A percentile compares a stretch with the other conserved stretches of the same genome.
Conservation (phyloP, 2,888 invertebrate species). For the Stramonita haemastoma region DNA sequence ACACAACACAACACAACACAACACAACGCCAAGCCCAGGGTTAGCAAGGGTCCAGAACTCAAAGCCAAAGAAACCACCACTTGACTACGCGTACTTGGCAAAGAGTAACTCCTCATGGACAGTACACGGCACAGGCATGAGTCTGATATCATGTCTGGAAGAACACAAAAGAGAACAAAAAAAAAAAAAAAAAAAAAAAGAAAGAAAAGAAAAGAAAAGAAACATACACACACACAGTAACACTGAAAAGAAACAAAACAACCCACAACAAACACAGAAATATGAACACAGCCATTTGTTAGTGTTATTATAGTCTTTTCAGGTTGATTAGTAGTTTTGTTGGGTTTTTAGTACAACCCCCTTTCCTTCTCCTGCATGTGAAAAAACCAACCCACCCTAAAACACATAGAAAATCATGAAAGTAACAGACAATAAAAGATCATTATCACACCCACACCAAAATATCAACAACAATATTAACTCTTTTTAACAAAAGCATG, state of each 20-base stretch:
- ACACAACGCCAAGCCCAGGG: background rate
- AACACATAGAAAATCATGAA: no score
- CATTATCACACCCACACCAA: no score
- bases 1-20: background rate
- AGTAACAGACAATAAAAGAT: no score
- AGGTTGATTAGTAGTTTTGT: no score
- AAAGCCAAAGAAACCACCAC: background rate
- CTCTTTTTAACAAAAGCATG: no score
- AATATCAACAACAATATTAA: no score
- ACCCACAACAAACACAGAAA: no score
- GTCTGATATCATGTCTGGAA: background rate
- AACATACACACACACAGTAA: background rate
- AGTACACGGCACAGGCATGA: constrained; percentile 3
- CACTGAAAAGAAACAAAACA: background rate
- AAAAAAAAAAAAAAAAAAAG: background rate
- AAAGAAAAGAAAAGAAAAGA: background rate
- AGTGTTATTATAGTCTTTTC: no score
- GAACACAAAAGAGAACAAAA: constrained; percentile 1
- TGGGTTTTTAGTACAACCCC: no score
- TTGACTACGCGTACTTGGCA: background rate
- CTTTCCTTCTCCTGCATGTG: no score
- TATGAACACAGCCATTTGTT: no score
- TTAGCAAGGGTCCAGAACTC: background rate
- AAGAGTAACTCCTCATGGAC: background rate
- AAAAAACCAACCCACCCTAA: no score